phyloP scores from a whole-genome alignment of 37 sponge, comb jelly and placozoan species.

The Spongilla lacustris region DNA sequence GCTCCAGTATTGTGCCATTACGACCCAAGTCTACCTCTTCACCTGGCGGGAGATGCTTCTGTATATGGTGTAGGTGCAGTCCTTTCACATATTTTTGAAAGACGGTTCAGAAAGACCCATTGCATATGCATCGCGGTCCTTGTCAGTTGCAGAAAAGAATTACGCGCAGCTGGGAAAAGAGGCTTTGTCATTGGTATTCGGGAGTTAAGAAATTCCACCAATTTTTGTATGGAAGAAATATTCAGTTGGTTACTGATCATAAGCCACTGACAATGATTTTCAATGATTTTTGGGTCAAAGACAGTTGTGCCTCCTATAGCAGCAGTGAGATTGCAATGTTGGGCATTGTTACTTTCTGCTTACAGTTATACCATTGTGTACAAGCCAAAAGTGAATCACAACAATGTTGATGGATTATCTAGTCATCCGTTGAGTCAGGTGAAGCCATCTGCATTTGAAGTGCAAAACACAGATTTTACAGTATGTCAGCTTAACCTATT shows the following conservation, averaged over 20 bases:
- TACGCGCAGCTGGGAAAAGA: conserved; percentile 51
- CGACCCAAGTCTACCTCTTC: conserved; percentile 4
- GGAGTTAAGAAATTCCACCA: conserved; percentile 40
- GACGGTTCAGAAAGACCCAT: conserved; percentile 52
- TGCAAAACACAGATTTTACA: neutral
- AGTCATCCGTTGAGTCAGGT: conserved; percentile 13
- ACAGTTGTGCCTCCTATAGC: conserved; percentile 36
- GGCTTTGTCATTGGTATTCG: conserved; percentile 28
- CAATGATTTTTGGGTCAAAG: conserved; percentile 44
- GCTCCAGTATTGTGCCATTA: conserved; percentile 38
- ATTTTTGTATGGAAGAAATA: conserved; percentile 44
- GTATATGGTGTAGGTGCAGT: conserved; percentile 44
- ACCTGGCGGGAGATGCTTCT: conserved; percentile 39
- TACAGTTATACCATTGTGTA: conserved; percentile 39
- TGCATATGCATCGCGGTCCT: conserved; percentile 55
- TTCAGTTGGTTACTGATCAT: conserved; percentile 53
- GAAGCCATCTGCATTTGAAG: no score
- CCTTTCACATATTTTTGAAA: conserved; percentile 25
- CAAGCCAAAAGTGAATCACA: conserved; percentile 27
- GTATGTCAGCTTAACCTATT: conserved; percentile 8
- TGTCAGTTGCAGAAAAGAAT: conserved; percentile 35
- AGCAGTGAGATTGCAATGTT: conserved; percentile 41
- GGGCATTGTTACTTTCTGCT: conserved; percentile 33
- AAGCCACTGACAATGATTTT: conserved; percentile 46
- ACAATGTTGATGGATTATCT: conserved; percentile 61